Percentiles rank a stretch among this genome's conserved stretches.
Conservation (phyloP, 2,888 invertebrate genomes). For the Scaptomyza polygonia region DNA sequence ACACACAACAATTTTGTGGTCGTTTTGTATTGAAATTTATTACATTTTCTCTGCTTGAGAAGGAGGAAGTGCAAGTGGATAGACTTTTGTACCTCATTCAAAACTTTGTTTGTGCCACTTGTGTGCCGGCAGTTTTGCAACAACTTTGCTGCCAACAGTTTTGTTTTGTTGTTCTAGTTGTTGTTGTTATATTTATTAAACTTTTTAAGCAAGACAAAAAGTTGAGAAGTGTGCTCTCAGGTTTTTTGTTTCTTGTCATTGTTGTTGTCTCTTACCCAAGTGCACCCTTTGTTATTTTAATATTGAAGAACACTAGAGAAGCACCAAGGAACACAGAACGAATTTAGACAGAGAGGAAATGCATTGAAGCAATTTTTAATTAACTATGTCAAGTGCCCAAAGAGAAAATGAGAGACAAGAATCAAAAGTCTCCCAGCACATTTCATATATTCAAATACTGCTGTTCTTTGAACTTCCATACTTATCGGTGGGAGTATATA, state of each 20-base stretch:
- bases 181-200: slow-evolving; percentile 58
- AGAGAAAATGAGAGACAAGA: not conserved
- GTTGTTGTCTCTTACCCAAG: slow-evolving; percentile 50
- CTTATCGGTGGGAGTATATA: slow-evolving; percentile 57
- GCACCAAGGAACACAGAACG: not conserved
- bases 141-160: slow-evolving; percentile 55
- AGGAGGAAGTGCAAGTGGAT: slow-evolving; percentile 9
- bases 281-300: slow-evolving; percentile 59
- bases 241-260: slow-evolving; percentile 18
- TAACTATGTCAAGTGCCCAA: slow-evolving; percentile 46
- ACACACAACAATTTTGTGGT: slow-evolving; percentile 64
- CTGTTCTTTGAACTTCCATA: slow-evolving; percentile 25
- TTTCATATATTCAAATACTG: not conserved
- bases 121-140: slow-evolving; percentile 57
- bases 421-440: not conserved
- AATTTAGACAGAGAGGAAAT: slow-evolving; percentile 21
- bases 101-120: slow-evolving; percentile 59
- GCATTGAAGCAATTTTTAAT: slow-evolving; percentile 59
- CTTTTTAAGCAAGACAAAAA: slow-evolving; percentile 59
- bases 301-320: slow-evolving; percentile 26
- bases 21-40: slow-evolving; percentile 74
- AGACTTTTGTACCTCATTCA: slow-evolving; percentile 56
- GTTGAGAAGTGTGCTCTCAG: slow-evolving; percentile 29
- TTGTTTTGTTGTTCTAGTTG: slow-evolving; percentile 33
- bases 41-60: slow-evolving; percentile 60